A percentile compares a stretch with the other conserved stretches of the same genome.
These are phyloP conservation scores for Candoia aspera DNA, from an alignment of 2,113 vertebrate species.

Conservation along the genomic window DNA sequence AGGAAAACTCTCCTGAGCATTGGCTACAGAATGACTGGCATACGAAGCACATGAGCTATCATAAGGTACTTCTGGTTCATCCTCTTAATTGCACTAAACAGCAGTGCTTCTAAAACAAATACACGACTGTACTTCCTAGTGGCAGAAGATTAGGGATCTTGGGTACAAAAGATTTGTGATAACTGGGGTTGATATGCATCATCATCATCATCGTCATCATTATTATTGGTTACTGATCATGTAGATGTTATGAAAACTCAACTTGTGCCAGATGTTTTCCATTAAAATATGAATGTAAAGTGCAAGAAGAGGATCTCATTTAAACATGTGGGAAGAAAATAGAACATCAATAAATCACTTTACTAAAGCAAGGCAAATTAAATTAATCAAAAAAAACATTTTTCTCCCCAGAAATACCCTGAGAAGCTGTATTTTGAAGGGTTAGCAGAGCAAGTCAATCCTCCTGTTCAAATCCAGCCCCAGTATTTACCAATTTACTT, in stretches of 20 bases:
- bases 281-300: neutral
- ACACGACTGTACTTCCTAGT: neutral
- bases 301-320: neutral
- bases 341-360: neutral
- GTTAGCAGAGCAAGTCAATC: slow-evolving; percentile 94
- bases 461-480: slow-evolving; percentile 92
- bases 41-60: slow-evolving; percentile 97
- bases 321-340: neutral
- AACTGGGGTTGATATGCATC: neutral
- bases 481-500: slow-evolving; percentile 99
- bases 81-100: neutral
- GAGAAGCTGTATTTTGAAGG: slow-evolving; percentile 99
- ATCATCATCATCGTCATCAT: too few relatives aligned
- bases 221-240: neutral
- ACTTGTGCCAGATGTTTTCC: neutral
- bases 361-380: neutral
- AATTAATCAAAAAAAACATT: neutral
- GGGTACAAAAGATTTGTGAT: neutral
- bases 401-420: slow-evolving; percentile 88
- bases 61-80: slow-evolving; percentile 82
- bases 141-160: neutral
- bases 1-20: slow-evolving; percentile 97
- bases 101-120: neutral
- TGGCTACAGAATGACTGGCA: slow-evolving; percentile 99
- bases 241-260: neutral